Conservation (phyloP, 2,113 vertebrate species). For the Bubo blakistoni region DNA sequence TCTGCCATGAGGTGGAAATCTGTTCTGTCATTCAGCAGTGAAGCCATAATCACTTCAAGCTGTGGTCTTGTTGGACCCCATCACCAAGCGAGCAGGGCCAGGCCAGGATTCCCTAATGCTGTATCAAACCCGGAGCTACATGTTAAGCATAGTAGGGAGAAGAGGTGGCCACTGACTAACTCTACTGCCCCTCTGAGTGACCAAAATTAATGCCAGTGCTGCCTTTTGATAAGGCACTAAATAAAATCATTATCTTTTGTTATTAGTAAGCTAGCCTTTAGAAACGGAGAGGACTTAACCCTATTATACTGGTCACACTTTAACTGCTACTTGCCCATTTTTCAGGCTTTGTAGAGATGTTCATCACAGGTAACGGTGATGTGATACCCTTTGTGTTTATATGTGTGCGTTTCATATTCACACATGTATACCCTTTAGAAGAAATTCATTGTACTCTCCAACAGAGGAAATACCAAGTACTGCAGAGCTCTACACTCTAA, state of each 20-base stretch:
- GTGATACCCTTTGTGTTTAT: neutral
- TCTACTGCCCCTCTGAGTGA: neutral
- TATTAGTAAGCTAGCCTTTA: neutral
- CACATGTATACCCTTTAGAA: fast-evolving
- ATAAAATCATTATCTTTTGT: neutral
- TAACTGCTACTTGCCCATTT: neutral
- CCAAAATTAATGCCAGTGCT: neutral
- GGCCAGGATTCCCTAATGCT: neutral
- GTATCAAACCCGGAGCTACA: fast-evolving
- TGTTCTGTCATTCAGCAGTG: neutral
- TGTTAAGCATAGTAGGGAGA: neutral
- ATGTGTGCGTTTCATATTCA: neutral
- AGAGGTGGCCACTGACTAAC: neutral
- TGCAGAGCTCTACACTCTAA: neutral
- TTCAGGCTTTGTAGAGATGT: neutral
- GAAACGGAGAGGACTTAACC: neutral
- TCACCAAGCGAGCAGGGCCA: fast-evolving
- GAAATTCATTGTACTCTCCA: neutral
- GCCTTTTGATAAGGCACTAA: neutral
- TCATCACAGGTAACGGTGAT: neutral
- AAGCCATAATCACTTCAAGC: neutral
- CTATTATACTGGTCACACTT: neutral
- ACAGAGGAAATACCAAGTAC: neutral
- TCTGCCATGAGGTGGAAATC: neutral
- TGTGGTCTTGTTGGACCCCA: neutral